Percentiles rank a stretch among this genome's conserved stretches.
These are phyloP conservation scores for Oceanodroma leucorhoa DNA, from an alignment of 2,797 vertebrate species.

Conservation along the genomic window DNA sequence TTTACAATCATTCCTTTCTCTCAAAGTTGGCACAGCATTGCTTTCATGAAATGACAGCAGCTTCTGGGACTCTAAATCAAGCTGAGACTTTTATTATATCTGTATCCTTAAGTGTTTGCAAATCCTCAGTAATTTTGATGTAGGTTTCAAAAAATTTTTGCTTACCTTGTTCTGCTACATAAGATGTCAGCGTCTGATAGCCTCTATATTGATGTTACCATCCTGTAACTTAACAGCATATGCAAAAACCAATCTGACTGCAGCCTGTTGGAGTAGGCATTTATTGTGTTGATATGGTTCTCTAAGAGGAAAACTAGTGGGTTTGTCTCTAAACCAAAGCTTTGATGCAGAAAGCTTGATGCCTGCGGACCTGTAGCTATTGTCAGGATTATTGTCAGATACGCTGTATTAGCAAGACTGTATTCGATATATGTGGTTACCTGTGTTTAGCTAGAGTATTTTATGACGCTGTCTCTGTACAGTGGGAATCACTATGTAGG, in stretches of 20 bases:
- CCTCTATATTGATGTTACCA: not conserved
- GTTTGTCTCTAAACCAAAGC: not conserved
- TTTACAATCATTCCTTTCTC: not conserved
- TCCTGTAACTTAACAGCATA: not conserved
- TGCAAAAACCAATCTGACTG: not conserved
- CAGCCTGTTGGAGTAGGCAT: not conserved
- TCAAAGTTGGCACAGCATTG: not conserved
- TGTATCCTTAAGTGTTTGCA: not conserved
- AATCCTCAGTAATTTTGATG: not conserved
- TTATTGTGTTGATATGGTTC: not conserved
- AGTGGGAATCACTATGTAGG: not conserved
- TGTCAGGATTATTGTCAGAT: not conserved
- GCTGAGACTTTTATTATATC: not conserved
- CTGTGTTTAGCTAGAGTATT: not conserved
- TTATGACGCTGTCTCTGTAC: not conserved
- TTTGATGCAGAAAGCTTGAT: not conserved
- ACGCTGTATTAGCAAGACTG: not conserved
- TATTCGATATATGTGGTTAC: not conserved
- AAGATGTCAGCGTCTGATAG: not conserved
- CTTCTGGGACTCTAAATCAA: not conserved
- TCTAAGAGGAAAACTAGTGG: not conserved
- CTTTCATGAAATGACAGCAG: not conserved
- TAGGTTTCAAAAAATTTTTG: not conserved
- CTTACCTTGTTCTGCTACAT: accelerated
- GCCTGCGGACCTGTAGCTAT: not conserved